Conservation (phyloP, 2,888 invertebrate genomes). For the Allacma fusca region DNA sequence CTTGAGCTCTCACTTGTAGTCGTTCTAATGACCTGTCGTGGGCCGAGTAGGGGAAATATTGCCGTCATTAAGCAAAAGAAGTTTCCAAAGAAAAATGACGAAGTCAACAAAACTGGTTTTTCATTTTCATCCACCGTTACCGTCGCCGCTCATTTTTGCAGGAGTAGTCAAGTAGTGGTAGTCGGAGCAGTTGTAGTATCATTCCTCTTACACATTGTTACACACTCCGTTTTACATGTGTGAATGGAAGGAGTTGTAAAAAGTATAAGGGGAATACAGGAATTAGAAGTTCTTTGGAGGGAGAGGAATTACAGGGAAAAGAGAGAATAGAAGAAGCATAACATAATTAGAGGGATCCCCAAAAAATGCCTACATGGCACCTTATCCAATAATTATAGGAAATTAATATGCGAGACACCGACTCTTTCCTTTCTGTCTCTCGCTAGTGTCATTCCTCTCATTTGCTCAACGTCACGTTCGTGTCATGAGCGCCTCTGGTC, state of each 20-base stretch:
- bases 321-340: slow-evolving; percentile 45
- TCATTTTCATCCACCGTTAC: slow-evolving; percentile 29
- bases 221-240: neutral
- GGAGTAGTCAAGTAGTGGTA: neutral
- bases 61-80: slow-evolving; percentile 63
- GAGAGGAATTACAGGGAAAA: neutral
- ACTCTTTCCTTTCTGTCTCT: slow-evolving; percentile 51
- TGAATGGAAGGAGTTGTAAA: neutral
- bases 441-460: slow-evolving; percentile 43
- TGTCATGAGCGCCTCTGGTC: slow-evolving; percentile 46
- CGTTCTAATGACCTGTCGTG: slow-evolving; percentile 63
- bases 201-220: neutral
- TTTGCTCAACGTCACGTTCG: slow-evolving; percentile 51
- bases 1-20: slow-evolving; percentile 49
- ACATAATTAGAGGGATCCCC: slow-evolving; percentile 59
- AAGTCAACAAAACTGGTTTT: slow-evolving; percentile 62
- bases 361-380: slow-evolving; percentile 63
- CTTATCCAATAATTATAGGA: slow-evolving; percentile 63
- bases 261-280: neutral
- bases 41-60: slow-evolving; percentile 62
- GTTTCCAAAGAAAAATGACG: slow-evolving; percentile 62
- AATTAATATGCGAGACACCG: slow-evolving; percentile 63
- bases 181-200: neutral
- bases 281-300: slow-evolving; percentile 17
- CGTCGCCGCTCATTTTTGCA: slow-evolving; percentile 18